phyloP scores from a whole-genome alignment of 2,113 vertebrate species.

The Antechinus flavipes region DNA sequence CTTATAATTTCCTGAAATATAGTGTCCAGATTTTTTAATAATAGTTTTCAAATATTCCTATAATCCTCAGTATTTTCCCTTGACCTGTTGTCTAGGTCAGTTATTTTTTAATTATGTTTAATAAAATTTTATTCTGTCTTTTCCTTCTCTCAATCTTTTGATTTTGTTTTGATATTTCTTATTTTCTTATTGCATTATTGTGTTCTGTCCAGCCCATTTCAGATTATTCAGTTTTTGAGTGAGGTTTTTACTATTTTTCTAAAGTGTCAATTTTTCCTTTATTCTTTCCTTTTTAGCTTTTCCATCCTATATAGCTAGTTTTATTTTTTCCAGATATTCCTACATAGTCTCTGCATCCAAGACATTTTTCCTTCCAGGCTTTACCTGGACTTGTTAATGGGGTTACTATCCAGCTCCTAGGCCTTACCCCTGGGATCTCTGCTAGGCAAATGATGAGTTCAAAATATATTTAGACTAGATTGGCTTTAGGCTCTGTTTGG shows the following conservation, averaged over 20 bases:
- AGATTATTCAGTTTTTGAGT: background rate
- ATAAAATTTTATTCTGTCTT: background rate
- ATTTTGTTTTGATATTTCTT: background rate
- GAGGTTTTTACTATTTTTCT: background rate
- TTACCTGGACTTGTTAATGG: background rate
- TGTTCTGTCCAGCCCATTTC: background rate
- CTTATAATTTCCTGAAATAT: background rate
- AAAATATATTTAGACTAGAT: background rate
- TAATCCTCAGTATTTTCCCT: background rate
- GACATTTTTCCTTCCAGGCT: background rate
- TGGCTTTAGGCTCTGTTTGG: background rate
- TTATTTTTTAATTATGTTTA: background rate
- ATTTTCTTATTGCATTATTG: background rate
- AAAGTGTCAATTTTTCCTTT: background rate
- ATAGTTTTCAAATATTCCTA: background rate
- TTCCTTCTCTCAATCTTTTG: background rate
- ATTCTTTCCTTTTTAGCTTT: background rate
- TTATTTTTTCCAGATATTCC: background rate
- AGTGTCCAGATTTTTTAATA: background rate
- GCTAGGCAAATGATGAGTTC: background rate
- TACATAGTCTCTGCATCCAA: background rate
- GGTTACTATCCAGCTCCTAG: background rate
- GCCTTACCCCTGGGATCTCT: background rate
- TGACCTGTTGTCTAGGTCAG: background rate
- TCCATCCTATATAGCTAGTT: background rate